Conservation (phyloP, 1,140 invertebrate genomes). For the Ridgeia piscesae region DNA sequence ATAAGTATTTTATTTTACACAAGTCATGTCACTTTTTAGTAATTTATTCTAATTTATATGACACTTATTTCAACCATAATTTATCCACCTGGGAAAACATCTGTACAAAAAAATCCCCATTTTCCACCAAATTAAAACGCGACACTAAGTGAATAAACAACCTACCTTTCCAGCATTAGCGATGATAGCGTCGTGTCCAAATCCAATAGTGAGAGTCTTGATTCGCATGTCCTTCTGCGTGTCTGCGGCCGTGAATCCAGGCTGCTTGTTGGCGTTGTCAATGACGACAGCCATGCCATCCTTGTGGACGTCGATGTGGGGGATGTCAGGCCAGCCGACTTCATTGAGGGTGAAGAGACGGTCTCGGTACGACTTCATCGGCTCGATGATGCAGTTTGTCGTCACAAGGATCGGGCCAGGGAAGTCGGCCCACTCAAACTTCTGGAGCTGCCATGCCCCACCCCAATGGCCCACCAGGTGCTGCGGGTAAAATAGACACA, state of each 20-base stretch:
- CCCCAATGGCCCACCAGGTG: constrained; percentile 38
- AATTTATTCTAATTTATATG: no score
- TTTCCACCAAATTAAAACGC: neutral
- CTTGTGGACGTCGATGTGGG: constrained; percentile 32
- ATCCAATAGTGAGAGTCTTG: constrained; percentile 32
- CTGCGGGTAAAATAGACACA: constrained; percentile 25
- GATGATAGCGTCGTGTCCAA: constrained; percentile 37
- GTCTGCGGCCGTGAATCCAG: constrained; percentile 29
- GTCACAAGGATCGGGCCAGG: constrained; percentile 40
- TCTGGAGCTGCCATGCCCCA: constrained; percentile 39
- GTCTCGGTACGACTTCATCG: constrained; percentile 36
- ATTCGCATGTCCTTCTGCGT: constrained; percentile 5
- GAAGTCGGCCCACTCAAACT: constrained; percentile 38
- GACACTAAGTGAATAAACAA: neutral
- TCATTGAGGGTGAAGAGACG: constrained; percentile 39
- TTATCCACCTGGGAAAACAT: neutral
- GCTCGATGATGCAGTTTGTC: constrained; percentile 41
- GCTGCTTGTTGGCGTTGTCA: constrained; percentile 27
- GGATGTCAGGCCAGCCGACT: constrained; percentile 33
- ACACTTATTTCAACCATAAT: neutral
- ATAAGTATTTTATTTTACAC: no score
- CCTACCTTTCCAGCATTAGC: constrained; percentile 36
- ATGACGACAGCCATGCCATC: constrained; percentile 18
- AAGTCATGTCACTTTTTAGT: no score
- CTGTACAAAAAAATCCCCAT: neutral